Evolutionary conservation across 1,140 invertebrate species (phyloP), one percentile per base, ranked within the genome.

Genomic region (Anadara kagoshimensis): DNA sequence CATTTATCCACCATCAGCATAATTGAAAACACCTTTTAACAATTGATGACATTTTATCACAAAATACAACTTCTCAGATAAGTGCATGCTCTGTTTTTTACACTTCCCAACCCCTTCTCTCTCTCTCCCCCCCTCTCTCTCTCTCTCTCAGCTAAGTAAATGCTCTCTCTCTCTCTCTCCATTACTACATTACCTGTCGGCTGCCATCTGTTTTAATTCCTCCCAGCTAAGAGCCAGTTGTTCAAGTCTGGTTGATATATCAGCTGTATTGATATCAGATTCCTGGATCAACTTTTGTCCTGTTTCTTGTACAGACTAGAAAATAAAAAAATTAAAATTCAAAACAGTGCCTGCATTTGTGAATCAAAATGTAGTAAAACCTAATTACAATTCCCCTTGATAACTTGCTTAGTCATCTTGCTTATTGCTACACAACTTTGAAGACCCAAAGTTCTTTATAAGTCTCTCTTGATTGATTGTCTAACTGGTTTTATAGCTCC

Each of bases 221-320:
- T 93, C 93, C 96, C 97, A 98, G 5, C 95, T 96, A 83, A 94
- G 93, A 71, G 94, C 95, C 16, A 98, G 87, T 0, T 96, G 93
- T 82, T 91, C 80, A 43, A 93, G 83, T 47, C 91, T 87, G 67
- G 90, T 88, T 86, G 98, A 95, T 84, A 99, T 99, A 90, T 99
- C 98, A 0, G 79, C 82, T 11, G 96, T 96, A 26, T 97, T 97
- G 53, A 98, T 91, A 88, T 98, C 98, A n/a, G 96, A 97, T 4
- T 98, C 96, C 79, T 96, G 94, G 94, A 99, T 98, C 29, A 99
- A 90, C 89, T 98, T 96, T 81, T 97, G 94, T 41, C 97, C 98
- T 44, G 97, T 96, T 88, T 98, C 96, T 86, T 98, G 96, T 0
- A 99, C 98, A 16, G 96, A 94, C 85, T 88, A 64, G 18, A 47